These are phyloP conservation scores for Orthosia cruda DNA, from an alignment of 2,888 invertebrate species.

Conservation along the genomic window DNA sequence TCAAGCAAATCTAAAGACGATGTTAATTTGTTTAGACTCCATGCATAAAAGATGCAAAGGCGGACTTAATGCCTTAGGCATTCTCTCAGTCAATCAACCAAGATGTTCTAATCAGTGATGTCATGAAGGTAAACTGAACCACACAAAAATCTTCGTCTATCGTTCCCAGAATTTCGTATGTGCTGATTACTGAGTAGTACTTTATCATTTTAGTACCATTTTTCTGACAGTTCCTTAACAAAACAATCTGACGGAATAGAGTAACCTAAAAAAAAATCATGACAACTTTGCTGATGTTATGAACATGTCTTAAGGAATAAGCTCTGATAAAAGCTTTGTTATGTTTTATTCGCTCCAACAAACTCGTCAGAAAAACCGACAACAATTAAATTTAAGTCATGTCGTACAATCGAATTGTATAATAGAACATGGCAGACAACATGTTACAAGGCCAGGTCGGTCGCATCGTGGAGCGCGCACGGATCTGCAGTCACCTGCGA, in stretches of 20 bases:
- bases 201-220: too few species aligned
- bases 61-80: too few species aligned
- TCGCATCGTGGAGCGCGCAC: conserved; percentile 79
- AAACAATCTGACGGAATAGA: background rate
- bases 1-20: background rate
- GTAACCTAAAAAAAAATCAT: background rate
- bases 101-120: background rate
- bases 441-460: conserved; percentile 88
- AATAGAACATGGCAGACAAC: conserved; percentile 85
- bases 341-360: conserved; percentile 40
- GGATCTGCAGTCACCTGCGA: conserved; percentile 88
- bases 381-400: conserved; percentile 69
- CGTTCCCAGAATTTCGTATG: background rate
- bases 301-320: conserved; percentile 9
- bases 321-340: conserved; percentile 23
- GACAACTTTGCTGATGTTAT: conserved; percentile 8
- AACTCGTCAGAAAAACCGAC: conserved; percentile 55
- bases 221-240: background rate
- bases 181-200: background rate
- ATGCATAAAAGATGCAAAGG: too few species aligned
- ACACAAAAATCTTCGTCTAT: background rate
- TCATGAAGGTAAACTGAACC: background rate
- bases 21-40: too few species aligned
- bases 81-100: too few species aligned
- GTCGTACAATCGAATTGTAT: conserved; percentile 79